Conservation (phyloP, 2,888 invertebrate species). For the Ramazzottius varieornatus region DNA sequence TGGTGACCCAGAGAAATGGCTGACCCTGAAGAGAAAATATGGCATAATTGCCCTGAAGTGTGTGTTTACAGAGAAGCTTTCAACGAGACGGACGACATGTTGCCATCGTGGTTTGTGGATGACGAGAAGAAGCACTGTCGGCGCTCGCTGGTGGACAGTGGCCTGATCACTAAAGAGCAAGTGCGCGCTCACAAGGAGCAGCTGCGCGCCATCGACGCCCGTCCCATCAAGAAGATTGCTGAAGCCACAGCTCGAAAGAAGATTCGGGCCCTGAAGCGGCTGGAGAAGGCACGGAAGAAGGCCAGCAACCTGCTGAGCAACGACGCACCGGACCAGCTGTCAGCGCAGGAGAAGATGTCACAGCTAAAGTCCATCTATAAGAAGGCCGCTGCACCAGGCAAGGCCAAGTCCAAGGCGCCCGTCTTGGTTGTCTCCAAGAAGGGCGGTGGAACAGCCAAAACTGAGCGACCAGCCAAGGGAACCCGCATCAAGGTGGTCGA, state of each 20-base stretch:
- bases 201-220: conserved; percentile 50
- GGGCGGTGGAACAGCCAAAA: conserved; percentile 32
- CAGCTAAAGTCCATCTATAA: conserved; percentile 47
- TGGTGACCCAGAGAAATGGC: too few species aligned
- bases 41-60: too few species aligned
- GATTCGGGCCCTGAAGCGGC: conserved; percentile 44
- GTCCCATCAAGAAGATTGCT: conserved; percentile 87
- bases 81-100: conserved; percentile 35
- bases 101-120: conserved; percentile 83
- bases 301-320: conserved; percentile 45
- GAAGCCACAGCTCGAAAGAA: conserved; percentile 95
- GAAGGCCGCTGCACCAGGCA: conserved; percentile 20
- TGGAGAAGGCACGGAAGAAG: conserved; percentile 82
- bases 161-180: conserved; percentile 13
- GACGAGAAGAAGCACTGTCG: conserved; percentile 76
- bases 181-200: conserved; percentile 54
- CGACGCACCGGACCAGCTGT: conserved; percentile 61
- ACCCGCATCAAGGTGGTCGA: conserved; percentile 68
- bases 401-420: conserved; percentile 58
- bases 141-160: conserved; percentile 21
- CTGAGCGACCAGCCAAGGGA: conserved; percentile 58
- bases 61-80: background rate
- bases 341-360: conserved; percentile 69
- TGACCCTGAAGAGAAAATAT: too few species aligned
- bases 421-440: conserved; percentile 75